A percentile compares a stretch with the other conserved stretches of the same genome.
phyloP scores from a whole-genome alignment of 2,888 invertebrate genomes.

The Hydroisotoma schaefferi region DNA sequence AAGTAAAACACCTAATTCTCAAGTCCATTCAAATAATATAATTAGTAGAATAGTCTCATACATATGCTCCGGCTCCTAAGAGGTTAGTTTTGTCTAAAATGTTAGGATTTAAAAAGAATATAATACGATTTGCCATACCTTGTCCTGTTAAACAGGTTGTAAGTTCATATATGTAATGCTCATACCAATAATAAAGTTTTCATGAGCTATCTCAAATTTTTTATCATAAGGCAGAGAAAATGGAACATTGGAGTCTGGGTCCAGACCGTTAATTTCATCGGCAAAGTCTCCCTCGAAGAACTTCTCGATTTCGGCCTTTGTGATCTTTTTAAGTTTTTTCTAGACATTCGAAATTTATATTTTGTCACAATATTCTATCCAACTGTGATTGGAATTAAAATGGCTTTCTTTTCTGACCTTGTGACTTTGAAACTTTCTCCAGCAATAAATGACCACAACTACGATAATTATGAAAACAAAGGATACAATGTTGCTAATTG shows the following conservation, averaged over 20 bases:
- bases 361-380: background rate
- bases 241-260: conserved; percentile 11
- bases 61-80: conserved; percentile 8
- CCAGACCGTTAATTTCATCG: background rate
- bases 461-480: conserved; percentile 9
- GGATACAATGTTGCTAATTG: conserved; percentile 10
- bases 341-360: background rate
- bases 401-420: background rate
- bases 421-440: conserved; percentile 7
- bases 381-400: background rate
- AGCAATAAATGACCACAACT: conserved; percentile 7
- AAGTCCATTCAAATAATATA: no score
- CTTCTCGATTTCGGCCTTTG: conserved; percentile 7
- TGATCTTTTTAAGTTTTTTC: conserved; percentile 15
- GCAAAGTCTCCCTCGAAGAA: conserved; percentile 8
- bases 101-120: no score
- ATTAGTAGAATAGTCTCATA: no score
- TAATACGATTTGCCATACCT: no score
- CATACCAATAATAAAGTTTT: background rate
- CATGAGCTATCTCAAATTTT: conserved; percentile 2
- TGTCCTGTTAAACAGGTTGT: background rate
- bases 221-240: conserved; percentile 5
- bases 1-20: no score
- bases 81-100: conserved; percentile 1
- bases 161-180: background rate